Evolutionary conservation across 2,797 vertebrate genomes (phyloP).

Genomic region (Protonibea diacanthus): DNA sequence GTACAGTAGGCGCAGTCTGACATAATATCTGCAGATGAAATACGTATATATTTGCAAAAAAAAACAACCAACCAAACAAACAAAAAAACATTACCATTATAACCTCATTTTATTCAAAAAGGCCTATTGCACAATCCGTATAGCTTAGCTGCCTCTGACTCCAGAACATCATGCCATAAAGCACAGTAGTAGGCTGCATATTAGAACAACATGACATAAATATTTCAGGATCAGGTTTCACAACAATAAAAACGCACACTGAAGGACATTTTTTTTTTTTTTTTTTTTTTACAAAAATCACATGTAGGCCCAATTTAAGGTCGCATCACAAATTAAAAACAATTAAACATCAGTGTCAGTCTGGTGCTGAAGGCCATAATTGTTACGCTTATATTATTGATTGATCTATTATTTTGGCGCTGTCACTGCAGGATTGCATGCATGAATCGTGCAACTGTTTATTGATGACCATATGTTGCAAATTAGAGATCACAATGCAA

Average conservation of each 20-base stretch:
- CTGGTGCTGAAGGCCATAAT: not conserved
- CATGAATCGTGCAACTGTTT: constrained; percentile 28
- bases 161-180: constrained; percentile 14
- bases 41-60: constrained; percentile 15
- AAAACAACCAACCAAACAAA: not conserved
- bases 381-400: constrained; percentile 16
- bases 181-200: not conserved
- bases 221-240: not conserved
- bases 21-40: constrained; percentile 11
- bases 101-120: constrained; percentile 4
- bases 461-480: not conserved
- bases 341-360: not conserved
- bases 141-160: not conserved
- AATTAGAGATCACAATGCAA: constrained; percentile 28
- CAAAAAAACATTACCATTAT: not conserved
- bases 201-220: not conserved
- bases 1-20: constrained; percentile 17
- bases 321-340: not conserved
- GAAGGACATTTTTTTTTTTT: not conserved
- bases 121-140: not conserved
- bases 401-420: constrained; percentile 25
- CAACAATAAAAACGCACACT: constrained; percentile 3
- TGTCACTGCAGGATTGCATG: constrained; percentile 29
- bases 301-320: not conserved
- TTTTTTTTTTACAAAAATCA: no score